Conservation (phyloP, 92 coral and sea anemone species). For the Anthopleura xanthogrammica region DNA sequence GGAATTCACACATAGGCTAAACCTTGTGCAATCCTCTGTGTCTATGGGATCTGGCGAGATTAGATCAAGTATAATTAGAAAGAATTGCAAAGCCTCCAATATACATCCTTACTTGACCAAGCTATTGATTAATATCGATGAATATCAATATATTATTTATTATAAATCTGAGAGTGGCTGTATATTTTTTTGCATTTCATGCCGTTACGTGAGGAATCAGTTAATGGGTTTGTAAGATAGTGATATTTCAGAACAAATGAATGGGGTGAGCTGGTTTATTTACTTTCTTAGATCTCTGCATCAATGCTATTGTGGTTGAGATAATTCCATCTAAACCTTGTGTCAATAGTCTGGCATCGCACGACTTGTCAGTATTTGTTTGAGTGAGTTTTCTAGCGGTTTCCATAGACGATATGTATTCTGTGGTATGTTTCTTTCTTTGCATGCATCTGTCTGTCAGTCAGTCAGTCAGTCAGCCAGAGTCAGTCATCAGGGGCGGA, state of each 20-base stretch:
- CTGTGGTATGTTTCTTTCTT: not conserved
- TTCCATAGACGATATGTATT: too few species aligned
- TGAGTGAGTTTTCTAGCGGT: too few species aligned
- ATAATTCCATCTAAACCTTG: not conserved
- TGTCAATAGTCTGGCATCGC: not conserved
- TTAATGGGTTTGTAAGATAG: not conserved
- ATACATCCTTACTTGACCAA: not conserved
- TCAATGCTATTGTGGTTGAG: not conserved
- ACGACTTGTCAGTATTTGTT: not conserved
- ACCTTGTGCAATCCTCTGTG: not conserved
- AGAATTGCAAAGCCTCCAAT: not conserved
- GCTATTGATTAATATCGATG: not conserved
- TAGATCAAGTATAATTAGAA: not conserved
- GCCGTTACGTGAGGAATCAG: not conserved
- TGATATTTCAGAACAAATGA: not conserved
- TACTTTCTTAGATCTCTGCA: not conserved
- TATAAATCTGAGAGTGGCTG: not conserved
- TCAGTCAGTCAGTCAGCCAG: too few species aligned
- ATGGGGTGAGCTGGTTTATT: not conserved
- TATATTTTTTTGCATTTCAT: not conserved
- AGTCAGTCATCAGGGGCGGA: too few species aligned
- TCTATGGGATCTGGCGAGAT: not conserved
- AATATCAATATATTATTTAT: not conserved
- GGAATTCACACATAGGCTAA: not conserved
- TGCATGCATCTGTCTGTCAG: too few species aligned